Evolutionary conservation across 2,113 vertebrate species (phyloP).

Genomic region (Gallinago undulata): DNA sequence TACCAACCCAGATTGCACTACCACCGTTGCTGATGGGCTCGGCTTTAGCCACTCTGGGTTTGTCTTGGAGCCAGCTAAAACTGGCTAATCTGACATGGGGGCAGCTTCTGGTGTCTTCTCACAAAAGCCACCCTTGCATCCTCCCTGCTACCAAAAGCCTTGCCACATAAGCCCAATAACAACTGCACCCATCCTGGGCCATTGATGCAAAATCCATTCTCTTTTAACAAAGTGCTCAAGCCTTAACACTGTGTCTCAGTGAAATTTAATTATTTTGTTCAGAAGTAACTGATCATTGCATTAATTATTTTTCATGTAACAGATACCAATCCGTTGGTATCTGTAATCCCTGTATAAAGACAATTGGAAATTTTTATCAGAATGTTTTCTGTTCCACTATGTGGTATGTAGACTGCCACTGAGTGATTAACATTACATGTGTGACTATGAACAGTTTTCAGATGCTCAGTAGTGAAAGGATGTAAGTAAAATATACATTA

Average conservation of each 20-base stretch:
- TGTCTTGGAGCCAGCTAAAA: not conserved
- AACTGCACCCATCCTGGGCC: not conserved
- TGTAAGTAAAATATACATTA: not conserved
- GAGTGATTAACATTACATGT: not conserved
- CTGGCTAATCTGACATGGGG: not conserved
- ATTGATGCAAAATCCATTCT: not conserved
- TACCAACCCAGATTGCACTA: not conserved
- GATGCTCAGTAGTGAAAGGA: not conserved
- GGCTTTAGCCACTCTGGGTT: not conserved
- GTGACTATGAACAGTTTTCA: not conserved
- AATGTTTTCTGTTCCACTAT: not conserved
- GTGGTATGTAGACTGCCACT: not conserved
- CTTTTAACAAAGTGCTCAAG: not conserved
- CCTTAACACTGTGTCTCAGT: not conserved
- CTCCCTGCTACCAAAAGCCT: not conserved
- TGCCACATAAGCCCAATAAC: not conserved
- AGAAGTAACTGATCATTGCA: not conserved
- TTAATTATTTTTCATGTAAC: not conserved
- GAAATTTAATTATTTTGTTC: not conserved
- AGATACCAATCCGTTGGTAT: not conserved
- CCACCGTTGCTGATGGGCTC: rapidly evolving
- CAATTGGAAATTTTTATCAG: not conserved
- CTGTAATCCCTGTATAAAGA: not conserved
- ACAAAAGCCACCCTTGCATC: not conserved
- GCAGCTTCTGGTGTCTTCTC: not conserved